Base-by-base conservation (phyloP, 2,797 vertebrate species). In the Aselliscus stoliczkanus region DNA sequence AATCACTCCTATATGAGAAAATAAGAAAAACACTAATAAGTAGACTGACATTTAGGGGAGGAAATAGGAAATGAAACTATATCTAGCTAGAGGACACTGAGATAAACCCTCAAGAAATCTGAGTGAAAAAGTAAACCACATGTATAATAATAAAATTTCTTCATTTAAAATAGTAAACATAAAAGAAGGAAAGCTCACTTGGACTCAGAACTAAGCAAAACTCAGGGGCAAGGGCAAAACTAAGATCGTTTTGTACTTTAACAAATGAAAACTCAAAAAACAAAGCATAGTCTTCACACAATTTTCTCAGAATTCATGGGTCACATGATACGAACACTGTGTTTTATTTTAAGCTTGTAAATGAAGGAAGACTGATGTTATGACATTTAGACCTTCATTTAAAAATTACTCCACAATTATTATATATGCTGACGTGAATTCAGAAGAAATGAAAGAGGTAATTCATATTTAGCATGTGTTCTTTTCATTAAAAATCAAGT, bases 121-220 rank as follows among this genome's bases (percentile, higher is more conserved):
- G 21, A 54, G 21, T 47, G 65, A 47, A 92, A 84, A 77, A 11
- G 4, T 7, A 14, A 88, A 73, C 13, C 3, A 84, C 18, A 73
- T 44, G 10, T 52, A 56, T 44, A 88, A 17, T 34, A 73, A 39
- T 50, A 88, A 73, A 62, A 83, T n/a, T 11, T 76, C 44, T 60
- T 73, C n/a, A 94, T 70, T 92, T 87, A 76, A 88, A 94, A 87
- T 47, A 92, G 7, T 21, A 80, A 87, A 72, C 23, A 92, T 31
- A 44, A 93, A 83, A 83, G 11, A 76, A 37, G 15, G 85, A 92
- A 75, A 84, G 21, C 31, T 80, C 29, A 76, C 29, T 65, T 72
- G 13, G 44, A 80, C 6, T 67, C 21, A 76, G 13, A 93, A 93
- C 23, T 79, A 84, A 65, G 52, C 10, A 82, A 75, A 75, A 23